Percentiles rank a stretch among this genome's conserved stretches.
phyloP scores from a whole-genome alignment of 2,888 invertebrate genomes.

The Synanthedon andrenaeformis region DNA sequence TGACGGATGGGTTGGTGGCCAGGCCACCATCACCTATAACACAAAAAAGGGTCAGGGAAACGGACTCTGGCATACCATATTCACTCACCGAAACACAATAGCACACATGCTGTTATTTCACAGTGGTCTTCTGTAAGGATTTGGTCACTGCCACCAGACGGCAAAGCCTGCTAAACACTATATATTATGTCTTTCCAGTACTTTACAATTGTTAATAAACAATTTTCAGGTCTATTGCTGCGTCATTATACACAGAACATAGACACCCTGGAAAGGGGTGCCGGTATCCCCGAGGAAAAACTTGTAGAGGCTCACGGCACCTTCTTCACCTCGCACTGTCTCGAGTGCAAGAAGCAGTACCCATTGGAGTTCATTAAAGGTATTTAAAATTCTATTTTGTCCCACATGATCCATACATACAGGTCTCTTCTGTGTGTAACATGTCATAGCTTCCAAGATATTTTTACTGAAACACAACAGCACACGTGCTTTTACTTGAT shows the following conservation, averaged over 20 bases:
- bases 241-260: constrained; percentile 93
- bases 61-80: too few relatives aligned
- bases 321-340: constrained; percentile 88
- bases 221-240: constrained; percentile 64
- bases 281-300: constrained; percentile 85
- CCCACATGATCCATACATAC: not conserved
- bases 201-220: not conserved
- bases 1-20: too few relatives aligned
- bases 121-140: too few relatives aligned
- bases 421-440: not conserved
- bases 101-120: too few relatives aligned
- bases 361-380: constrained; percentile 89
- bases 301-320: constrained; percentile 96
- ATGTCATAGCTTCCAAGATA: not conserved
- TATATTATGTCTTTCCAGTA: too few relatives aligned
- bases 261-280: constrained; percentile 89
- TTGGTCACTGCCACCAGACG: too few relatives aligned
- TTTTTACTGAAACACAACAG: too few relatives aligned
- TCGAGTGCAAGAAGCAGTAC: constrained; percentile 79
- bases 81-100: too few relatives aligned
- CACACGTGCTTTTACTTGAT: too few relatives aligned
- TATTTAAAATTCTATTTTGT: constrained; percentile 8
- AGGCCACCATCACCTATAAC: too few relatives aligned
- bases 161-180: too few relatives aligned
- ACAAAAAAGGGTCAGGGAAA: too few relatives aligned